These are phyloP conservation scores for Triplophysa dalaica DNA, from an alignment of 2,113 vertebrate genomes.

Conservation along the genomic window DNA sequence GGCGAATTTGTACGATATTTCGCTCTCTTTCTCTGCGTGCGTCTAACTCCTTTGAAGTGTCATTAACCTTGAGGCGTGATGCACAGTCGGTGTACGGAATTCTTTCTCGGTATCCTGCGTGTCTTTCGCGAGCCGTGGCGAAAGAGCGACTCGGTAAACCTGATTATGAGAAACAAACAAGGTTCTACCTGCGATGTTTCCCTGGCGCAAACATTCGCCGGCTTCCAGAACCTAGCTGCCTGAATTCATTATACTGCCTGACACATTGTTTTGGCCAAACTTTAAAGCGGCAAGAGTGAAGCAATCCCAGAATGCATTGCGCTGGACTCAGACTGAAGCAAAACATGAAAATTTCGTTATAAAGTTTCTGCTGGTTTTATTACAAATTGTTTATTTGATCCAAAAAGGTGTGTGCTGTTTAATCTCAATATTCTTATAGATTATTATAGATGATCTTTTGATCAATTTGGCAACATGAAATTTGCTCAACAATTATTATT, in stretches of 20 bases:
- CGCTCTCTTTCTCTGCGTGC: slow-evolving; percentile 9
- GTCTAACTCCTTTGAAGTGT: slow-evolving; percentile 28
- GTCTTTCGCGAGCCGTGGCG: slow-evolving; percentile 16
- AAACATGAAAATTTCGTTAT: too few species aligned
- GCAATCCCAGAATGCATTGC: too few species aligned
- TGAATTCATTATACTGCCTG: slow-evolving; percentile 14
- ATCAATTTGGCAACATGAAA: too few species aligned
- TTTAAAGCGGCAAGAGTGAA: not conserved
- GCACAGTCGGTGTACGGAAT: slow-evolving; percentile 19
- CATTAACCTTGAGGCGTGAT: slow-evolving; percentile 54
- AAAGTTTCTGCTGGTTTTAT: too few species aligned
- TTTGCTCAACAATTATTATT: too few species aligned
- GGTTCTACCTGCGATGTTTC: slow-evolving; percentile 27
- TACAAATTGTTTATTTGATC: too few species aligned
- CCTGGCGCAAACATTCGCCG: not conserved
- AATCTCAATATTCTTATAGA: too few species aligned
- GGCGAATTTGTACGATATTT: slow-evolving; percentile 19
- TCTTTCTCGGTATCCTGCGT: not conserved
- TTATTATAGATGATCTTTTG: too few species aligned
- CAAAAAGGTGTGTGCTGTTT: too few species aligned
- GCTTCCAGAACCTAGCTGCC: slow-evolving; percentile 3
- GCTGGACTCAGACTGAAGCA: too few species aligned
- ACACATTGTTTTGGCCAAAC: not conserved
- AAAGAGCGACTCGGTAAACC: slow-evolving; percentile 8
- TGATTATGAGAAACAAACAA: slow-evolving; percentile 41